These are phyloP conservation scores for Drosophila ohnishii DNA, from an alignment of 1,140 invertebrate genomes.

Conservation along the genomic window DNA sequence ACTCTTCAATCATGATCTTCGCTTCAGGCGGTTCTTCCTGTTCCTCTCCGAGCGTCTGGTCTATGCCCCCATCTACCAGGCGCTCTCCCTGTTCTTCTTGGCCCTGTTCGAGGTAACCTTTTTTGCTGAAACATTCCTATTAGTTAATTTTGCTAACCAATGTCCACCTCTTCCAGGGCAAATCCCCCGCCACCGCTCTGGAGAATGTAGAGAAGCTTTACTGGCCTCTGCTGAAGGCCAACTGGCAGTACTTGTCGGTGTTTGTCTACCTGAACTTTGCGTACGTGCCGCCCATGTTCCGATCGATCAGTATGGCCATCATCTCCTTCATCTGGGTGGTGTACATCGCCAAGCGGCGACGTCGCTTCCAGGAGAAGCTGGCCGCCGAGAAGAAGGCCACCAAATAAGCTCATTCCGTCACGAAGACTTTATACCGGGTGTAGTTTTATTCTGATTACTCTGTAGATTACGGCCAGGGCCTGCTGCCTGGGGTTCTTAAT, in stretches of 20 bases:
- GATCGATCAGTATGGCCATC: slow-evolving; percentile 87
- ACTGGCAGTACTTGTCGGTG: slow-evolving; percentile 89
- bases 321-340: slow-evolving; percentile 89
- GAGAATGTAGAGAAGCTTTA: slow-evolving; percentile 86
- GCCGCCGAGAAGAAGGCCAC: slow-evolving; percentile 49
- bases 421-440: slow-evolving; percentile 21
- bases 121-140: neutral
- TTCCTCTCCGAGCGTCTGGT: slow-evolving; percentile 87
- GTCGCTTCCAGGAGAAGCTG: slow-evolving; percentile 74
- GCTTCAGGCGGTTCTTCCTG: slow-evolving; percentile 71
- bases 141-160: neutral
- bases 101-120: slow-evolving; percentile 86
- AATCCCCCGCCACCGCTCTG: slow-evolving; percentile 85
- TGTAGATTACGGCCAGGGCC: slow-evolving; percentile 38
- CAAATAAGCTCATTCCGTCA: slow-evolving; percentile 35
- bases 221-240: slow-evolving; percentile 86
- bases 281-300: slow-evolving; percentile 88
- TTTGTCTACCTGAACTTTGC: slow-evolving; percentile 88
- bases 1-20: slow-evolving; percentile 70
- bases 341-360: slow-evolving; percentile 86
- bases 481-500: slow-evolving; percentile 35
- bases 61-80: slow-evolving; percentile 88
- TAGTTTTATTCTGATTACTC: slow-evolving; percentile 17
- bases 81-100: slow-evolving; percentile 87
- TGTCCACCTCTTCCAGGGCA: slow-evolving; percentile 83